phyloP scores from a whole-genome alignment of 1,140 invertebrate genomes.

The Phthorimaea operculella region DNA sequence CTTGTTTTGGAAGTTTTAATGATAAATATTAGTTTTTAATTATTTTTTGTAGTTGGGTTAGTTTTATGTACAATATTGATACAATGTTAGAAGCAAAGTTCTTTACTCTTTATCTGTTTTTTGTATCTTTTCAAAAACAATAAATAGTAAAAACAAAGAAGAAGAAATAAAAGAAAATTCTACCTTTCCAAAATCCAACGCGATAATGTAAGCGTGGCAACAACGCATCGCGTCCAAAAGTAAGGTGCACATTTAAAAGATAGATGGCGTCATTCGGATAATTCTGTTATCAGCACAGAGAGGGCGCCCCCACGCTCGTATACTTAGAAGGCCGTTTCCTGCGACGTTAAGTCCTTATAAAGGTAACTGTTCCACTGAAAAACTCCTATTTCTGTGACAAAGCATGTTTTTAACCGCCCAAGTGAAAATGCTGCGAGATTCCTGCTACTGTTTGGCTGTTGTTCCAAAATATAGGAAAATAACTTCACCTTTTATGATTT shows the following conservation, averaged over 20 bases:
- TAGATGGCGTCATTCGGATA: constrained; percentile 67
- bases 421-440: constrained; percentile 52
- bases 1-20: no score
- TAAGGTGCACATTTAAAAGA: constrained; percentile 69
- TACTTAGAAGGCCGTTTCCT: constrained; percentile 60
- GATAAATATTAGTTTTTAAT: no score
- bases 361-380: constrained; percentile 62
- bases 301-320: constrained; percentile 54
- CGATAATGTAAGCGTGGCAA: constrained; percentile 22
- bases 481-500: constrained; percentile 25
- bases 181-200: constrained; percentile 11
- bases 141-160: neutral
- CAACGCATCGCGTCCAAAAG: constrained; percentile 50
- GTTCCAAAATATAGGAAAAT: constrained; percentile 21
- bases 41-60: no score
- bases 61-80: no score
- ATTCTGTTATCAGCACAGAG: constrained; percentile 67
- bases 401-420: constrained; percentile 43
- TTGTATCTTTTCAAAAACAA: no score
- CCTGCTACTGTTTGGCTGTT: constrained; percentile 29
- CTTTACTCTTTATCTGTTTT: no score
- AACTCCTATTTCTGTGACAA: constrained; percentile 61
- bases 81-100: no score
- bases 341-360: constrained; percentile 63
- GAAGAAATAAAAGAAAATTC: constrained; percentile 13